These are phyloP conservation scores for Amazona vittata DNA, from an alignment of 2,113 vertebrate species.

Conservation along the genomic window DNA sequence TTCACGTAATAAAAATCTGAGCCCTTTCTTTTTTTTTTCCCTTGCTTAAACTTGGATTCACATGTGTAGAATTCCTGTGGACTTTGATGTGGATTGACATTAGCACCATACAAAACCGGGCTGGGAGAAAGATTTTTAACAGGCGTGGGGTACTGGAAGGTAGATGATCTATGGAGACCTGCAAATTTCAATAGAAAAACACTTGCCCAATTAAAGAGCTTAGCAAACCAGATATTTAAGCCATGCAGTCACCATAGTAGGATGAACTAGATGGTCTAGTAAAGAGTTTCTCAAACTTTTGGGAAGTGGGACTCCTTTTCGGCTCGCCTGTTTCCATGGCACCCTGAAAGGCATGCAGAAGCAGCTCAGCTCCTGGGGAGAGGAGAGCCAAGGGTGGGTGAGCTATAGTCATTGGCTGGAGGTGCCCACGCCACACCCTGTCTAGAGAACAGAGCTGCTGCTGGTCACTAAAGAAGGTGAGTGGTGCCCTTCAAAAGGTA, in stretches of 20 bases:
- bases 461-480: accelerated
- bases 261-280: background rate
- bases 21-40: background rate
- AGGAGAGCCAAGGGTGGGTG: background rate
- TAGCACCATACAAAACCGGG: background rate
- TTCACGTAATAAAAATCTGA: constrained; percentile 55
- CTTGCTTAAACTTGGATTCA: constrained; percentile 61
- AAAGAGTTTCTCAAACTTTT: background rate
- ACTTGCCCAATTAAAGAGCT: constrained; percentile 25
- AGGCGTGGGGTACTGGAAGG: background rate
- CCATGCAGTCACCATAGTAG: background rate
- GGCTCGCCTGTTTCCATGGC: background rate
- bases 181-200: constrained; percentile 26
- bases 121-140: constrained; percentile 3
- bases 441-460: background rate
- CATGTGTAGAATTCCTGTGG: constrained; percentile 34
- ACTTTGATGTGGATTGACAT: constrained; percentile 60
- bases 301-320: background rate
- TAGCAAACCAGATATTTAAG: background rate
- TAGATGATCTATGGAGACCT: constrained; percentile 22
- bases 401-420: background rate
- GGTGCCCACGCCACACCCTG: background rate
- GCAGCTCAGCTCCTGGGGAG: background rate
- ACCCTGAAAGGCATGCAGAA: background rate
- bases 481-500: accelerated